Evolutionary conservation across 2,797 vertebrate species (phyloP), one percentile per base, ranked within the genome.

Genomic region (Chelonia mydas): DNA sequence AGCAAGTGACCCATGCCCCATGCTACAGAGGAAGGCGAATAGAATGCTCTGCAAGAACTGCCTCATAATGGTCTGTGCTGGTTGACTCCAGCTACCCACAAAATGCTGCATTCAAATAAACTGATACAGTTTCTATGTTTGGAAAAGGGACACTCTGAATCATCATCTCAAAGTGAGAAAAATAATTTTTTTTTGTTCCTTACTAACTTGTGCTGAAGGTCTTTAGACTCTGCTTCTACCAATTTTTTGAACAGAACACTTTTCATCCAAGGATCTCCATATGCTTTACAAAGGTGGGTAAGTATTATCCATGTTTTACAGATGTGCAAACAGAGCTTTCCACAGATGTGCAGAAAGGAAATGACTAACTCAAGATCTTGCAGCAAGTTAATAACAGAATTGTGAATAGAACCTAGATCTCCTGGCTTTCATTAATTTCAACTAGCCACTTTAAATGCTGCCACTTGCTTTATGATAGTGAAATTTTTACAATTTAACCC

Each of bases 381-480:
- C 76, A 93, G 89, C 86, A 92, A 93, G 81, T 57, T 47, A 91
- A 25, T 89, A 55, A 31, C 81, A 72, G 81, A 84, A 5, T 84
- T 88, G 61, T 51, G 87, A 95, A 79, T 10, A 80, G 83, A 92
- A 90, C 83, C 95, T 89, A 89, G 84, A 86, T 94, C 87, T 95
- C 93, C 95, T 95, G 92, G 86, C 92, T 95, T 91, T 83, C 84
- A 86, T 96, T 87, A 78, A 90, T 93, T 72, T 81, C 86, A 61
- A 61, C n/a, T 93, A 78, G 94, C 95, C 93, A 92, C 93, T 92
- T 94, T 45, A 9, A 90, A 68, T 79, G 54, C 87, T 47, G 78
- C 27, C 86, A 33, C 23, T 95, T 95, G 33, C 13, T 27, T 53
- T 55, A 51, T 85, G 89, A 21, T 68, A 94, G 68, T 89, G 12